These are phyloP conservation scores for Apistogramma diplotaenia DNA, from an alignment of 2,113 vertebrate species.

Conservation along the genomic window DNA sequence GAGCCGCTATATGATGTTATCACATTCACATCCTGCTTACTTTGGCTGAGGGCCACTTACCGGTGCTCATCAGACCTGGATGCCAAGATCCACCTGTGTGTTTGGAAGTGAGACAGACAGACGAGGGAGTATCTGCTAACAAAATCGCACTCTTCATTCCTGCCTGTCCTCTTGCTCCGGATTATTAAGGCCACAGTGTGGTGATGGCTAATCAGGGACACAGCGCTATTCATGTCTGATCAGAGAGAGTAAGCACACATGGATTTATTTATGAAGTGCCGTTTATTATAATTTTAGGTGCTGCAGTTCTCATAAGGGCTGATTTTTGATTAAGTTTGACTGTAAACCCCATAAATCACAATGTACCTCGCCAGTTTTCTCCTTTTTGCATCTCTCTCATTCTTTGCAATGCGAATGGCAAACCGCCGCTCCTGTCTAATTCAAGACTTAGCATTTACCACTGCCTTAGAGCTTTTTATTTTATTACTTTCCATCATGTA, in stretches of 20 bases:
- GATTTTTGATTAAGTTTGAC: constrained; percentile 26
- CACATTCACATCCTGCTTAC: constrained; percentile 50
- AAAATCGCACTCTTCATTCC: neutral
- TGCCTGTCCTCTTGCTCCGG: constrained; percentile 4
- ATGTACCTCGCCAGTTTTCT: neutral
- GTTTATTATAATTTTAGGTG: constrained; percentile 34
- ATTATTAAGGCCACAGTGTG: constrained; percentile 21
- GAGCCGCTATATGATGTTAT: constrained; percentile 50
- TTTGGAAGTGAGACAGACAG: neutral
- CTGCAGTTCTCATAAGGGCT: constrained; percentile 15
- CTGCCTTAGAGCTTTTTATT: neutral
- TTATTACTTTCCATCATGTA: neutral
- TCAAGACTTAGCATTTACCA: neutral
- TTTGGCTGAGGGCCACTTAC: constrained; percentile 39
- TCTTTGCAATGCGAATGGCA: neutral
- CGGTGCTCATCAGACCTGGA: constrained; percentile 7
- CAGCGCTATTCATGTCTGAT: constrained; percentile 14
- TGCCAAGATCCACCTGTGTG: constrained; percentile 19
- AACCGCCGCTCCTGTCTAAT: constrained; percentile 12
- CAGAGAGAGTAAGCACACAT: neutral
- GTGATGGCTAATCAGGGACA: constrained; percentile 12
- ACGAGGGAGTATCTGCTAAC: neutral
- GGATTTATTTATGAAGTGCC: constrained; percentile 1
- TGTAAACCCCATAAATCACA: constrained; percentile 57
- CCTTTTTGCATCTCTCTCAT: neutral